Evolutionary conservation across 2,888 invertebrate species (phyloP).

Genomic region (Lampropteryx suffumata): DNA sequence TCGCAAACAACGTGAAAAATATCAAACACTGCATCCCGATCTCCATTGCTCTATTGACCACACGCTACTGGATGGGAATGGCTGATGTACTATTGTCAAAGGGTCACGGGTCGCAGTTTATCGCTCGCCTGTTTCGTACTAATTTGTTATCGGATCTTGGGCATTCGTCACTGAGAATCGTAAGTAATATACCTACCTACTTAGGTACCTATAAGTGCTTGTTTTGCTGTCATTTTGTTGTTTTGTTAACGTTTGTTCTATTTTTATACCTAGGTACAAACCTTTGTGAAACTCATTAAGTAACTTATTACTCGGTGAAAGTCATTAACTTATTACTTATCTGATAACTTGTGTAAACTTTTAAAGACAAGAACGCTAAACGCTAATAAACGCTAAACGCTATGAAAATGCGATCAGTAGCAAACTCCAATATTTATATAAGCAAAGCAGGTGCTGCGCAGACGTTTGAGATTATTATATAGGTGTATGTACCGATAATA

Average conservation of each 20-base stretch:
- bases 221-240: conserved; percentile 10
- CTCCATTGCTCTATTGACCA: conserved; percentile 6
- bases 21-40: conserved; percentile 9
- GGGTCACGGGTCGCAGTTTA: conserved; percentile 49
- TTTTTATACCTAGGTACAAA: neutral
- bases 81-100: conserved; percentile 10
- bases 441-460: too few relatives aligned
- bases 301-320: too few relatives aligned
- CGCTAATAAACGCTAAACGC: too few relatives aligned
- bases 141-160: conserved; percentile 42
- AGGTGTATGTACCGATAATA: too few relatives aligned
- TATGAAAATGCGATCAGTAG: too few relatives aligned
- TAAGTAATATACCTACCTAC: neutral
- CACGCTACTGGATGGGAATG: conserved; percentile 27
- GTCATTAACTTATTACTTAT: too few relatives aligned
- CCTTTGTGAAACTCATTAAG: too few relatives aligned
- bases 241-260: neutral
- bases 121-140: conserved; percentile 36
- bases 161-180: conserved; percentile 17
- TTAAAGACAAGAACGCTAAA: too few relatives aligned
- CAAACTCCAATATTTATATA: too few relatives aligned
- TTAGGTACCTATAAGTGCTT: too few relatives aligned
- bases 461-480: too few relatives aligned
- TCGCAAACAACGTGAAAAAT: conserved; percentile 15
- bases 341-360: too few relatives aligned